Evolutionary conservation across 2,888 invertebrate genomes (phyloP).

Genomic region (Hypomecis punctinalis): DNA sequence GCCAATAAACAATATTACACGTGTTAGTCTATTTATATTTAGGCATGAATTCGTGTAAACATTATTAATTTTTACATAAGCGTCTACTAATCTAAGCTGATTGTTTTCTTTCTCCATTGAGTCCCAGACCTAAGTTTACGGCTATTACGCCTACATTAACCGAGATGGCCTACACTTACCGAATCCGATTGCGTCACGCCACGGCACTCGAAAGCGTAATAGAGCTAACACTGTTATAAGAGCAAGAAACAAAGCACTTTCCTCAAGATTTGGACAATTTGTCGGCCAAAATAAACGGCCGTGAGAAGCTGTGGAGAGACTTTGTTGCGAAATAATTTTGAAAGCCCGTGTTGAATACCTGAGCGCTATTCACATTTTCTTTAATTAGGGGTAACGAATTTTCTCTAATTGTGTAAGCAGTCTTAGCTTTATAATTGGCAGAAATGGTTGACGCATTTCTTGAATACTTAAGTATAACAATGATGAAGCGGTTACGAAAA

Average conservation of each 20-base stretch:
- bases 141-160: slow-evolving; percentile 27
- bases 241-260: slow-evolving; percentile 73
- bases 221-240: slow-evolving; percentile 62
- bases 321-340: slow-evolving; percentile 16
- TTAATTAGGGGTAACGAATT: too few relatives aligned
- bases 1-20: too few relatives aligned
- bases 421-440: too few relatives aligned
- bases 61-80: too few relatives aligned
- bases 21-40: too few relatives aligned
- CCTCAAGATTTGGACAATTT: slow-evolving; percentile 48
- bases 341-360: not conserved
- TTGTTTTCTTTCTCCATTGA: not conserved
- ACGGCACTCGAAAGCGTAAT: slow-evolving; percentile 70
- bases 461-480: too few relatives aligned
- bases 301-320: slow-evolving; percentile 27
- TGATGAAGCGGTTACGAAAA: too few relatives aligned
- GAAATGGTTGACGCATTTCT: too few relatives aligned
- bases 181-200: slow-evolving; percentile 67
- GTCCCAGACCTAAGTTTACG: slow-evolving; percentile 18
- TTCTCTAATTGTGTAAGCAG: too few relatives aligned
- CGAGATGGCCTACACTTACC: slow-evolving; percentile 25
- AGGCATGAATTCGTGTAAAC: too few relatives aligned
- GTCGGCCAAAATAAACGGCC: slow-evolving; percentile 32
- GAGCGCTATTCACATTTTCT: too few relatives aligned
- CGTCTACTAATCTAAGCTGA: too few relatives aligned